These are phyloP conservation scores for Carassius auratus DNA, from an alignment of 2,113 vertebrate genomes.

Conservation along the genomic window DNA sequence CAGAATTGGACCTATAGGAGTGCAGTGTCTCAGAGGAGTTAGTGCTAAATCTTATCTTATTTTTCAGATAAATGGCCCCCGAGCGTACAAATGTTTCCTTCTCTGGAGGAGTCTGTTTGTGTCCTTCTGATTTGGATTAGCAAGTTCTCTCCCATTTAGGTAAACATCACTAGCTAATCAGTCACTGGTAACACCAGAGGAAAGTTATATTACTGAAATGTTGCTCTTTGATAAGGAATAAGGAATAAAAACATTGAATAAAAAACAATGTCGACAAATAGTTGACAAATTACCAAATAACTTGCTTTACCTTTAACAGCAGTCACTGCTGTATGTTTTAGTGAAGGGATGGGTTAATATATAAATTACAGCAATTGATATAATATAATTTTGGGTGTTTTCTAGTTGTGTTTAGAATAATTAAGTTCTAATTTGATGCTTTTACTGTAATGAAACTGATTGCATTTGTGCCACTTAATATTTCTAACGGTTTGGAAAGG, in stretches of 20 bases:
- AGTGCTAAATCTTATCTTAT: conserved; percentile 47
- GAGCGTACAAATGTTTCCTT: conserved; percentile 49
- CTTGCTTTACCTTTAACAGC: too few species aligned
- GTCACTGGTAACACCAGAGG: conserved; percentile 49
- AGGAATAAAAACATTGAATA: too few species aligned
- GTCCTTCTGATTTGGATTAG: conserved; percentile 65
- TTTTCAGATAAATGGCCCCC: conserved; percentile 55
- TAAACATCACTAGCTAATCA: conserved; percentile 60
- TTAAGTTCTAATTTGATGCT: neutral
- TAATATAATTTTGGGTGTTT: neutral
- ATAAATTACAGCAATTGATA: neutral
- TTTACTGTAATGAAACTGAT: neutral
- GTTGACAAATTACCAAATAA: neutral
- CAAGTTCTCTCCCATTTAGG: conserved; percentile 55
- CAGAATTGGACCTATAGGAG: conserved; percentile 23
- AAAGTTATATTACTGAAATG: neutral
- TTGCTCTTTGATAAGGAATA: neutral
- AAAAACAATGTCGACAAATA: neutral
- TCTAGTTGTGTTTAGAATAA: neutral
- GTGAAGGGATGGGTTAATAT: too few species aligned
- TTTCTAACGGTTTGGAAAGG: too few species aligned
- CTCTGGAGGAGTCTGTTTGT: conserved; percentile 51
- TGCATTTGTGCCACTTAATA: neutral
- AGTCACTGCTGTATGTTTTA: too few species aligned
- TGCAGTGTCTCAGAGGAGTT: conserved; percentile 13